Base-by-base conservation (phyloP, 2,797 vertebrate species). In the Toxotes lorentzi region DNA sequence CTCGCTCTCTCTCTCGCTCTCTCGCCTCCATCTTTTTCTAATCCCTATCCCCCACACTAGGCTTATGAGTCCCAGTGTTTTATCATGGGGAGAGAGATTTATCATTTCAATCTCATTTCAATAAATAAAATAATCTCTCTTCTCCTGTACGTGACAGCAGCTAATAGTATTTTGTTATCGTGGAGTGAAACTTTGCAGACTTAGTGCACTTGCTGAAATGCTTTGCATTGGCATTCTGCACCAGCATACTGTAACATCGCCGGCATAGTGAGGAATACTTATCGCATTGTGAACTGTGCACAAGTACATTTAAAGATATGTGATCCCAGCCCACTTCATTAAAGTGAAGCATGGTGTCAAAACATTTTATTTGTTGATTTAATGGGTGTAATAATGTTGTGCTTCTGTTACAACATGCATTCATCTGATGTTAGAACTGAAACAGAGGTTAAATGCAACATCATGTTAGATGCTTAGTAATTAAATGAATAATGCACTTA, bases 41-140 rank as follows among this genome's bases (percentile, higher is more conserved):
- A 96, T 97, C 96, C 96, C 95, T 95, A 92, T 95, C 92, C 94
- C 96, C 96, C 95, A 96, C 95, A 95, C 92, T 88, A 94, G 95
- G 95, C 96, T 98, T 98, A 97, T 98, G 97, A 97, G 96, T 96
- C 95, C 95, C 93, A 97, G 96, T 98, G 97, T 97, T 98, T 98
- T 98, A 97, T 97, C 95, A 96, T 95, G 96, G 89, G 93, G 95
- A 96, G 95, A 95, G 96, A 97, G 96, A 96, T 96, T 95, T 96
- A 97, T 96, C 91, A 96, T 97, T 97, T 97, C 95, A 95, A 96
- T 97, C 95, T 96, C 97, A 96, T 97, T 98, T 98, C 96, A 97
- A 97, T 97, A 97, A 97, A 97, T 97, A 95, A 97, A 98, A 96
- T 97, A 95, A 96, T 97, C 96, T 97, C 94, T 93, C 94, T 97